Conservation (phyloP, 2,888 invertebrate species). For the Sepioteuthis lessoniana region DNA sequence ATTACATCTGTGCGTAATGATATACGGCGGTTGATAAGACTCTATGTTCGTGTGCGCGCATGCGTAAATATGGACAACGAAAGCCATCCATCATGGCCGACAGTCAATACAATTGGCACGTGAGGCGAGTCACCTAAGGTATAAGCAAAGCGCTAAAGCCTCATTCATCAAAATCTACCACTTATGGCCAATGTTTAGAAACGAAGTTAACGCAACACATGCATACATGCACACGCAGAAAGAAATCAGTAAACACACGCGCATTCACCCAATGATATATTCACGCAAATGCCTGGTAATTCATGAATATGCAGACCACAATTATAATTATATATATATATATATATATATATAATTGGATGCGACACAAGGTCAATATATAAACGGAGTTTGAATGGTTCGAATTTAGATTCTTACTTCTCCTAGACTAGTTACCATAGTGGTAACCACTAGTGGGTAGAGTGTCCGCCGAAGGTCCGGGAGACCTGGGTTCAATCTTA, state of each 20-base stretch:
- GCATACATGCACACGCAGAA: background rate
- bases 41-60: background rate
- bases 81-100: background rate
- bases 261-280: background rate
- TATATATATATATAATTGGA: background rate
- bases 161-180: constrained; percentile 4
- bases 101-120: constrained; percentile 33
- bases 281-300: background rate
- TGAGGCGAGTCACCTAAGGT: background rate
- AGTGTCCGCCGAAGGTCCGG: too few species aligned
- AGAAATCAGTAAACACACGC: background rate
- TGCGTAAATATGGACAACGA: background rate
- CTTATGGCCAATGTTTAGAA: background rate
- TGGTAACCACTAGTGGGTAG: too few species aligned
- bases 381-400: too few species aligned
- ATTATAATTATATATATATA: background rate
- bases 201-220: background rate
- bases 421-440: too few species aligned
- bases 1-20: background rate
- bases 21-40: background rate
- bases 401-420: too few species aligned
- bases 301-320: background rate
- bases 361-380: too few species aligned
- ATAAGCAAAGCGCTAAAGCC: constrained; percentile 33
- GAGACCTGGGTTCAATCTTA: too few species aligned